Base-by-base conservation (phyloP, 2,797 vertebrate genomes). In the Podarcis lilfordi region DNA sequence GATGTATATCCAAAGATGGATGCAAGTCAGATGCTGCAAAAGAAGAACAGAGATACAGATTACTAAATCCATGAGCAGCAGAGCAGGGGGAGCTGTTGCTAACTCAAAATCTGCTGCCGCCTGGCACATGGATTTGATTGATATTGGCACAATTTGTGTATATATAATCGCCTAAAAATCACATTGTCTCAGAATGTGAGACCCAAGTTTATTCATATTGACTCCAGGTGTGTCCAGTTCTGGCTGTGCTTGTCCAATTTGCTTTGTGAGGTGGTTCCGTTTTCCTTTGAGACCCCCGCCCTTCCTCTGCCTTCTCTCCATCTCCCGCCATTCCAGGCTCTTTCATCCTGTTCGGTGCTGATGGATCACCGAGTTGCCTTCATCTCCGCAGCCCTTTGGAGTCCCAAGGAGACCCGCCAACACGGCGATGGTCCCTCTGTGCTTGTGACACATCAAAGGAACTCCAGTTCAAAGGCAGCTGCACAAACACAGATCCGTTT, bases 341-440 rank as follows among this genome's bases (percentile, higher is more conserved):
- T 89, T 86, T 86, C 78, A 89, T 86, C 45, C 66, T 15, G 27
- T 59, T 32, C 8, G 13, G 61, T 32, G 32, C 3, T 37, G 84
- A 77, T 13, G 32, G 21, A 40, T 55, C n/a, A 64, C 32, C 32
- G 19, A 68, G 27, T 59, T 27, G 55, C 61, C 79, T 86, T 89
- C 84, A 89, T 89, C 88, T 89, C 71, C 6, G 35, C 23, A 55
- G 69, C 72, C 74, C 79, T 89, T 77, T 78, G 79, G 82, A 88
- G 68, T 76, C 76, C 2, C 37, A 0, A 19, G 66, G 69, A 50
- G 37, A 80, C 80, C 35, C 17, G 23, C 32, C 32, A 17, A 4
- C 15, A 25, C 59, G 29, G 15, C 17, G 9, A 59, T 27, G 9
- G 9, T 8, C 59, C 78, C 66, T 75, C 84, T 83, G 0, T 4